A percentile compares a stretch with the other conserved stretches of the same genome.
Conservation (phyloP, 2,113 vertebrate genomes). For the Macquaria australasica region DNA sequence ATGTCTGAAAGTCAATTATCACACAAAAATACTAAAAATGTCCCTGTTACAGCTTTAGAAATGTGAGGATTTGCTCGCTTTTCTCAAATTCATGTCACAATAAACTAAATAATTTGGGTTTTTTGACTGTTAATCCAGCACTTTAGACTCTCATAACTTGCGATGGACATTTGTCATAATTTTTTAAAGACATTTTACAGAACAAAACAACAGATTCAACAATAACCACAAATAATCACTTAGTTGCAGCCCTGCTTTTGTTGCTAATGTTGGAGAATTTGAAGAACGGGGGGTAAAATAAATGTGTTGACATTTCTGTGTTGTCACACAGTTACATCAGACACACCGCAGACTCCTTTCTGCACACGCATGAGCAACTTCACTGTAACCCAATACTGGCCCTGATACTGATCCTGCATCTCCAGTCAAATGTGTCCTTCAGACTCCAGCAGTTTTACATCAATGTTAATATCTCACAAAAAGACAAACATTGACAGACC, state of each 20-base stretch:
- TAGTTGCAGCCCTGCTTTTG: neutral
- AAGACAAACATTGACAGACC: neutral
- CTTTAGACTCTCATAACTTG: neutral
- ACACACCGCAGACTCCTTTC: neutral
- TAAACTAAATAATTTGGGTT: neutral
- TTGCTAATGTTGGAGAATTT: neutral
- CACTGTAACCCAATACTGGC: neutral
- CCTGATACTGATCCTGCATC: neutral
- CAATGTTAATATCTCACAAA: neutral
- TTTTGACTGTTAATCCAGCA: neutral
- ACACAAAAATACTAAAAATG: neutral
- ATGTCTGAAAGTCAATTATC: neutral
- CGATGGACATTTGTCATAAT: neutral
- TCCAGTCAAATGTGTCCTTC: neutral
- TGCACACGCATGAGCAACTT: neutral
- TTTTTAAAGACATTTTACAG: neutral
- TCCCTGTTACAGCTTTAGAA: neutral
- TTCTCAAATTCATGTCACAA: neutral
- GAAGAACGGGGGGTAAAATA: neutral
- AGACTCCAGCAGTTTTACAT: too few relatives aligned
- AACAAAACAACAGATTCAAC: neutral
- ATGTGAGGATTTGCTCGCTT: neutral
- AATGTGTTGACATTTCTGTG: neutral
- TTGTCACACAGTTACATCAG: neutral
- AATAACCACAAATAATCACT: neutral